Base-by-base conservation (phyloP, 2,113 vertebrate species). In the Hipposideros armiger region DNA sequence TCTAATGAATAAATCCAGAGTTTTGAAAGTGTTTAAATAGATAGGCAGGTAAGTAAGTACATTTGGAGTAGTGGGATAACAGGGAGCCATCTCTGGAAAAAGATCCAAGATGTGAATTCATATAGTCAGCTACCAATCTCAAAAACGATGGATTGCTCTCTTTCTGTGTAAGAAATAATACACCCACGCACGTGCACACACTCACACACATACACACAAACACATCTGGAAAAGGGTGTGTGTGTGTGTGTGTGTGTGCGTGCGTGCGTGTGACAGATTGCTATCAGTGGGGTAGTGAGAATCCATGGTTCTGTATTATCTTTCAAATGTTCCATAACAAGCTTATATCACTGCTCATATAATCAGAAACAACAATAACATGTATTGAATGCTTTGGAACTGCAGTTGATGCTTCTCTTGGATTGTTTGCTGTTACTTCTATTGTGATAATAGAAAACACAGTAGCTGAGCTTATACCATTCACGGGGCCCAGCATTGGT, bases 311-410 rank as follows among this genome's bases (percentile, higher is more conserved):
- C 62, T 90, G 6, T 66, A 90, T 85, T 66, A 90, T 85, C 87
- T 96, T 93, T 86, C 52, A 66, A 90, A 54, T 85, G 42, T 95
- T 96, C 87, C 20, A 8, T 86, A 88, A 88, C 58, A 95, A 94
- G 42, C 47, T 42, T 56, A 0, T 47, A 74, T 87, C 11, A 64
- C 54, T 76, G 32, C 40, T 95, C 94, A 62, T 2, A 47, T 66
- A 96, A 92, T 66, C 81, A n/a, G 50, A 70, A 92, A 70, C n/a
- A 83, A 26, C n/a, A 77, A 82, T 56, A 77, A 81, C 95, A 95
- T 88, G 36, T 77, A 62, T 82, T 93, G 69, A 77, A 74, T 72
- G 15, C 73, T 67, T 85, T 78, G 74, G 22, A 76, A 88, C 4
- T 20, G 3, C 62, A 30, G 9, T 54, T 77, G 74, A 60, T 74